These are phyloP conservation scores for Carposina sasakii DNA, from an alignment of 1,140 invertebrate species.

Conservation along the genomic window DNA sequence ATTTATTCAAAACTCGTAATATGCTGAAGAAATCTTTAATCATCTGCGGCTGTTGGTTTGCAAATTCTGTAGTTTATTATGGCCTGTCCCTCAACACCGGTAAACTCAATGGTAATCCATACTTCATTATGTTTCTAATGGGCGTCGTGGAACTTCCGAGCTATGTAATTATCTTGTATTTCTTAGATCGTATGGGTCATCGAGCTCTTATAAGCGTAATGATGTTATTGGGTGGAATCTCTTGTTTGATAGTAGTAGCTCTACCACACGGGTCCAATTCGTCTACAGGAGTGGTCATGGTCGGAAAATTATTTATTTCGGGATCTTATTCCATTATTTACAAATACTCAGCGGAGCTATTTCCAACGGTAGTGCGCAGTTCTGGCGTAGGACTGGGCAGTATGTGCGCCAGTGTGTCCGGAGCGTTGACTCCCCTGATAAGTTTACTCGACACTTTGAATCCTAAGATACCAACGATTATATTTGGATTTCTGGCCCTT, in stretches of 20 bases:
- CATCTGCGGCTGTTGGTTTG: slow-evolving; percentile 88
- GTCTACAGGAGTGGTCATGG: slow-evolving; percentile 75
- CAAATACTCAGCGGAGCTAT: slow-evolving; percentile 90
- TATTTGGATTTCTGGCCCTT: slow-evolving; percentile 83
- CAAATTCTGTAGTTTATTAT: slow-evolving; percentile 89
- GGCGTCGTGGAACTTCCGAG: slow-evolving; percentile 87
- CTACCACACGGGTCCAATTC: slow-evolving; percentile 74
- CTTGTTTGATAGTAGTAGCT: slow-evolving; percentile 78
- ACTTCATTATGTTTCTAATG: slow-evolving; percentile 84
- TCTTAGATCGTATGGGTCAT: slow-evolving; percentile 81
- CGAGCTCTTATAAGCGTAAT: slow-evolving; percentile 80
- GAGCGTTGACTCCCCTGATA: slow-evolving; percentile 86
- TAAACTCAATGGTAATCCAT: slow-evolving; percentile 85
- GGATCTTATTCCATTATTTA: slow-evolving; percentile 90
- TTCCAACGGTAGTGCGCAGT: slow-evolving; percentile 90
- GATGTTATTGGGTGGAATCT: slow-evolving; percentile 81
- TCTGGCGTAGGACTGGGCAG: slow-evolving; percentile 90
- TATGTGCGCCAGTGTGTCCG: slow-evolving; percentile 90
- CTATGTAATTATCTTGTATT: slow-evolving; percentile 80
- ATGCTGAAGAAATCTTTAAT: slow-evolving; percentile 84
- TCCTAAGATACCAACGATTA: slow-evolving; percentile 79
- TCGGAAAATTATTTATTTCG: slow-evolving; percentile 88
- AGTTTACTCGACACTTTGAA: slow-evolving; percentile 79
- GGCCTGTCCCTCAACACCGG: slow-evolving; percentile 86
- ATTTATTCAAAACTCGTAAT: slow-evolving; percentile 84